Percentiles rank a stretch among this genome's conserved stretches.
Evolutionary conservation across 2,113 vertebrate species (phyloP).

Genomic region (Anguilla japonica): DNA sequence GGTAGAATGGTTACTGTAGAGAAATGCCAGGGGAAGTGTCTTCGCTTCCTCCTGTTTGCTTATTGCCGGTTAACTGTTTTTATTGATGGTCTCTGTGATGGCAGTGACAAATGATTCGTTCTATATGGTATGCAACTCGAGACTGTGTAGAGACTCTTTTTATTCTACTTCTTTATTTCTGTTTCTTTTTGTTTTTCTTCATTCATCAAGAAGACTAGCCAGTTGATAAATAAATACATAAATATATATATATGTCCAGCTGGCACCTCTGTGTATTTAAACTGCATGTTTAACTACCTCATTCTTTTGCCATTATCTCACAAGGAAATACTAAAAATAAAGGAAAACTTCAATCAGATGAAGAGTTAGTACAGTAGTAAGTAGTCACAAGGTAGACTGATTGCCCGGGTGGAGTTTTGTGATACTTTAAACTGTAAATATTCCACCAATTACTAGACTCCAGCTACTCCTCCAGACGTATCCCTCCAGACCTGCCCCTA

Average conservation of each 20-base stretch:
- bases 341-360: not conserved
- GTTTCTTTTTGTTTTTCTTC: not conserved
- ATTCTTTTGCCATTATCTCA: slow-evolving; percentile 40
- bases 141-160: slow-evolving; percentile 9
- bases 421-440: not conserved
- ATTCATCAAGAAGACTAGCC: slow-evolving; percentile 7
- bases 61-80: not conserved
- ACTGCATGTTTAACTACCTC: slow-evolving; percentile 53
- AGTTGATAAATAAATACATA: slow-evolving; percentile 3
- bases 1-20: not conserved
- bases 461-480: not conserved
- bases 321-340: slow-evolving; percentile 35
- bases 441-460: not conserved
- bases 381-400: not conserved
- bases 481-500: not conserved
- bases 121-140: not conserved
- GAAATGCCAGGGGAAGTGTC: not conserved
- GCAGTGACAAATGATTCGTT: not conserved
- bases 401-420: not conserved
- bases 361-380: not conserved
- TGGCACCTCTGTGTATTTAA: slow-evolving; percentile 49
- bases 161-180: not conserved
- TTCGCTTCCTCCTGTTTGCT: not conserved
- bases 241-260: slow-evolving; percentile 20
- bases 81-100: not conserved